Conservation (phyloP, 35 echinoderm and acorn worm species). For the Apostichopus parvimensis region DNA sequence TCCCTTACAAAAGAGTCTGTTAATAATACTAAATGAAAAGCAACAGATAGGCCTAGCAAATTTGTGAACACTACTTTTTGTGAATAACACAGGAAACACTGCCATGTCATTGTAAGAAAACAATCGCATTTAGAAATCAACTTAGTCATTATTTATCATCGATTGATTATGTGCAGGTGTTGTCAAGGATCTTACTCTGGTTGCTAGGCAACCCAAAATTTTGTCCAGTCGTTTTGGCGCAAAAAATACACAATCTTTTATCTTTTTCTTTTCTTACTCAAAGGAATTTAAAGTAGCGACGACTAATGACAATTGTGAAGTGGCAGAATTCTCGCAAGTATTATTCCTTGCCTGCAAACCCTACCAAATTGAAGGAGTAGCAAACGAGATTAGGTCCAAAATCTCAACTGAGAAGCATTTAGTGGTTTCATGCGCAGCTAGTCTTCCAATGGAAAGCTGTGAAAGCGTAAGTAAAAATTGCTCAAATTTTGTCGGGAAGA, state of each 20-base stretch:
- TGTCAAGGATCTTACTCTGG: too few species aligned
- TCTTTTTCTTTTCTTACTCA: neutral
- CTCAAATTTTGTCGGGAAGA: neutral
- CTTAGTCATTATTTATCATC: too few species aligned
- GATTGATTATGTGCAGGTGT: too few species aligned
- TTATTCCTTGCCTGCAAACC: slow-evolving; percentile 59
- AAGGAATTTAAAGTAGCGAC: slow-evolving; percentile 32
- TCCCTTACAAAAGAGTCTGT: too few species aligned
- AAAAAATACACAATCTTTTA: neutral
- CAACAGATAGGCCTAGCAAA: too few species aligned
- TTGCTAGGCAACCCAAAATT: too few species aligned
- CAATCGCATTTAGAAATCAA: too few species aligned
- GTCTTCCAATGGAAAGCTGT: slow-evolving; percentile 24
- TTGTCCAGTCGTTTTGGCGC: too few species aligned
- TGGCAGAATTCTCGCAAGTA: slow-evolving; percentile 5
- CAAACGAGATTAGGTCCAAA: neutral
- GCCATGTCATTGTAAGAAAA: too few species aligned
- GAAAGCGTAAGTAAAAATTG: slow-evolving; percentile 42
- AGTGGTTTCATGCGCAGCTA: slow-evolving; percentile 46
- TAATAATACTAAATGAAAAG: too few species aligned
- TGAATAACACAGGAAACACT: too few species aligned
- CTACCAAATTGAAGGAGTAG: slow-evolving; percentile 55
- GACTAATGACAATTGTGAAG: slow-evolving; percentile 41
- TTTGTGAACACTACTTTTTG: too few species aligned
- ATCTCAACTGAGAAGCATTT: slow-evolving; percentile 23